Evolutionary conservation across 2,888 invertebrate genomes (phyloP).

Genomic region (Dynastes tityus): DNA sequence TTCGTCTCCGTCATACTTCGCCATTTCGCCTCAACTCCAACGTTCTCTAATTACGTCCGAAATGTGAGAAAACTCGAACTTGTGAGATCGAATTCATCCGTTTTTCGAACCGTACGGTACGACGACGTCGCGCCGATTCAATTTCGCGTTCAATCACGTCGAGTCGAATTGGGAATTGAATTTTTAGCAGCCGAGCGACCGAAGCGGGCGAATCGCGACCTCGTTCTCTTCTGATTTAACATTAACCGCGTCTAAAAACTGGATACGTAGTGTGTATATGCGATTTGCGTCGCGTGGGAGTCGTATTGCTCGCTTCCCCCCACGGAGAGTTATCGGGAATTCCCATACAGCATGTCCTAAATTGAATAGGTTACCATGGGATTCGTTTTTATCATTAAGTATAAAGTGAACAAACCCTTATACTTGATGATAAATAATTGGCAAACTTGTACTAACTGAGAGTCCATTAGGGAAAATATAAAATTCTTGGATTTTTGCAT

Average conservation of each 20-base stretch:
- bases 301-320: too few relatives aligned
- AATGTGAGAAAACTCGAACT: neutral
- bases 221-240: constrained; percentile 14
- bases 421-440: too few relatives aligned
- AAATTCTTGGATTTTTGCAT: too few relatives aligned
- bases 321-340: too few relatives aligned
- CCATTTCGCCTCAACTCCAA: neutral
- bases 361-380: too few relatives aligned
- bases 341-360: too few relatives aligned
- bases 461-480: too few relatives aligned
- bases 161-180: neutral
- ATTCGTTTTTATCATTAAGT: too few relatives aligned
- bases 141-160: constrained; percentile 1
- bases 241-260: neutral
- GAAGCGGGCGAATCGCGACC: neutral
- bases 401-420: too few relatives aligned
- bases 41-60: neutral
- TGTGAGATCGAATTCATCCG: constrained; percentile 8
- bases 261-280: neutral
- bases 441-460: too few relatives aligned
- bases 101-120: neutral
- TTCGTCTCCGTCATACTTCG: neutral
- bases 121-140: constrained; percentile 12
- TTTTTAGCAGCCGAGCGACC: neutral
- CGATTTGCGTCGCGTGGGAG: too few relatives aligned